Evolutionary conservation across 2,113 vertebrate genomes (phyloP), one percentile per base, ranked within the genome.

Genomic region (Struthio camelus): DNA sequence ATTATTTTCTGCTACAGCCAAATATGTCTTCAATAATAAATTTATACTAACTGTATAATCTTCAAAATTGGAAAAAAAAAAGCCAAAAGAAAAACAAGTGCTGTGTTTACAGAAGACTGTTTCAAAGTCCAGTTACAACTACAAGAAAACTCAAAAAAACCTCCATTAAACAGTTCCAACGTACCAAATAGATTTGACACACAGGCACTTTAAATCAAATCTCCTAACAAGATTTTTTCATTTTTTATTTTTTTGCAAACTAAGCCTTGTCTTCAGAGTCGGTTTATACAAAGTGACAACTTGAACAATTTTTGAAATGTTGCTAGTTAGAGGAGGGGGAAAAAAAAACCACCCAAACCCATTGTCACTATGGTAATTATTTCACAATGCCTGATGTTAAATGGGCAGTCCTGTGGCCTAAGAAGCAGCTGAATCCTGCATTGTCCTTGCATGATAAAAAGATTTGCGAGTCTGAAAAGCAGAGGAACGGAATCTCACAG

Each of bases 381-480:
- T 93, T 94, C 96, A 97, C 97, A 98, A 95, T 96, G 98, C 97
- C 80, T 97, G 95, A 93, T 66, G 95, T 92, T 96, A 97, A 98
- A 98, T 94, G 94, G 96, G 96, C 97, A 98, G 97, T 97, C 93
- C 96, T 97, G 94, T 97, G 97, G 96, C 97, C 93, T 85, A 79
- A 93, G 94, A 97, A 96, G 97, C 96, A 90, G 96, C 98, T 99
- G 98, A 98, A 98, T 98, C 98, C 98, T 87, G 98, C 98, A 99
- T 99, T 99, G 99, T 99, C 96, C 96, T 72, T 80, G 94, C 96
- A 97, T 91, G 98, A 99, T 99, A 99, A 99, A 99, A 98, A 99
- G 98, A 98, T 99, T 98, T 98, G 98, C 94, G 93, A 96, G 98
- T 92, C 96, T 99, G 98, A 99, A 99, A 98, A 98, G 98, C 98